Evolutionary conservation across 2,113 vertebrate species (phyloP).

Genomic region (Gobius niger): DNA sequence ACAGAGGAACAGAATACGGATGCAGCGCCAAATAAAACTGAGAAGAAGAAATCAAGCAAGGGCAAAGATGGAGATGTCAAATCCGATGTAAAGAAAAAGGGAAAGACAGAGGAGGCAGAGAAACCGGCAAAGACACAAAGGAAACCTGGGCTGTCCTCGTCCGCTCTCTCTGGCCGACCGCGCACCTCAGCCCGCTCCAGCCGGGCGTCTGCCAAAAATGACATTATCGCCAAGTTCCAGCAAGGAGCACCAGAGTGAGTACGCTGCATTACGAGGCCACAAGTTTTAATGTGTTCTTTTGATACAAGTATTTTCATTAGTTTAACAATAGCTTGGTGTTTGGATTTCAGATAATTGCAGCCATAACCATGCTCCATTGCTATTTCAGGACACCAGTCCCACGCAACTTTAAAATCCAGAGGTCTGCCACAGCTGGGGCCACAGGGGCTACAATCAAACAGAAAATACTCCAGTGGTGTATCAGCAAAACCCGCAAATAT

Average conservation of each 20-base stretch:
- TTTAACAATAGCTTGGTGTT: no score
- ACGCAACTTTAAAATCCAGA: constrained; percentile 78
- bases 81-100: constrained; percentile 52
- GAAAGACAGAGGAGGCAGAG: constrained; percentile 55
- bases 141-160: constrained; percentile 39
- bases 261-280: background rate
- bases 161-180: constrained; percentile 51
- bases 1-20: constrained; percentile 11
- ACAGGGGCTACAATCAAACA: constrained; percentile 77
- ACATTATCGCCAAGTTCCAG: constrained; percentile 79
- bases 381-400: constrained; percentile 62
- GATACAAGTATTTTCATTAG: no score
- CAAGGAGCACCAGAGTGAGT: constrained; percentile 75
- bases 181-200: constrained; percentile 56
- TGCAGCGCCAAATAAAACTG: constrained; percentile 27
- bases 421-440: constrained; percentile 53
- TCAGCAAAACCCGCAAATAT: constrained; percentile 74
- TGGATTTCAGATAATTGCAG: no score
- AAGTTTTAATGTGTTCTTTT: no score
- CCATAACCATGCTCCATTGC: background rate
- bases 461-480: constrained; percentile 80
- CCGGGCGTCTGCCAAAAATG: constrained; percentile 64
- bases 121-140: constrained; percentile 63
- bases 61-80: constrained; percentile 33
- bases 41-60: constrained; percentile 45